Base-by-base conservation (phyloP, 92 coral and sea anemone species). In the Galaxea fascicularis region DNA sequence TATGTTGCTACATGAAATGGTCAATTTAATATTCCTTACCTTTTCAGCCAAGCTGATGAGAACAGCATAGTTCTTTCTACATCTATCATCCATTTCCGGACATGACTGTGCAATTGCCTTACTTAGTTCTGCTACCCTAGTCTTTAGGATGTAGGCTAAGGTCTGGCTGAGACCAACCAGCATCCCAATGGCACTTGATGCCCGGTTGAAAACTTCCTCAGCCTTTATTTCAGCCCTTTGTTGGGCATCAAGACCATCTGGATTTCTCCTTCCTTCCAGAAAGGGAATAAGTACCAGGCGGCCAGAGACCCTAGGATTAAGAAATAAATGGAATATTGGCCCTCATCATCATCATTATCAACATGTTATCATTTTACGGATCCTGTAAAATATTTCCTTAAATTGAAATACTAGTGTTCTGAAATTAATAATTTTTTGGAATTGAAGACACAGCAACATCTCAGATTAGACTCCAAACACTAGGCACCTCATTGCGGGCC, bases 121-220 rank as follows among this genome's bases (percentile, higher is more conserved):
- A 17, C 71, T 20, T 14, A 78, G 14, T 44, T 82, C 56, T 20
- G 15, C 49, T 11, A 10, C 25, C 60, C 80, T 16, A 4, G 25
- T 41, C 39, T 44, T 56, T 27, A 66, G 45, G 0, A 86, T 35
- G 46, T 79, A 29, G 0, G 56, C 71, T 5, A 86, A 8, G 18
- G 21, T 44, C 21, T 67, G 47, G 14, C 30, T 22, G 0, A 87
- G 60, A 0, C 83, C 83, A 24, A 87, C 78, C 13, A 87, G 35
- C 29, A 46, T 15, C 49, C 91, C 91, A 62, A 87, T 16, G 51
- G 91, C 87, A 46, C 76, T 74, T 74, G 91, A 87, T 10, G 91
- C 87, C 25, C 56, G 53, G 4, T 28, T 45, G 24, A 86, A 58
- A 0, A 63, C 81, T 20, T 41, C 65, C 30, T 79, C 86, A 6